Conservation (phyloP, 2,888 invertebrate species). For the Leucoma salicis region DNA sequence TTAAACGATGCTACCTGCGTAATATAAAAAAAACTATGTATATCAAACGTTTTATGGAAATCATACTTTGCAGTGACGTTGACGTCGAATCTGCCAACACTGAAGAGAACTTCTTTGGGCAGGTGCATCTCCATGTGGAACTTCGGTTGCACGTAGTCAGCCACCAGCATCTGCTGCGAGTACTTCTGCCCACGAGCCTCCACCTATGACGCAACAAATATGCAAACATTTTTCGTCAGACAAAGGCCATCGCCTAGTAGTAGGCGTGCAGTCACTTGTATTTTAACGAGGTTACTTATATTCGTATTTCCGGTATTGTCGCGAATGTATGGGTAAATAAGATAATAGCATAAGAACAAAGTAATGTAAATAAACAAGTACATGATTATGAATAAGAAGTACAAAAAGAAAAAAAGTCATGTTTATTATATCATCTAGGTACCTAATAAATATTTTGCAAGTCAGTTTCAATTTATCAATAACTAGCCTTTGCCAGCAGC, state of each 20-base stretch:
- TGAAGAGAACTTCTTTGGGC: constrained; percentile 90
- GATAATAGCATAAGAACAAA: background rate
- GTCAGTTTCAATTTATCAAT: too few relatives aligned
- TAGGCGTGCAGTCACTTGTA: constrained; percentile 24
- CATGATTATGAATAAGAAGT: too few relatives aligned
- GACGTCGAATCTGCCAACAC: constrained; percentile 89
- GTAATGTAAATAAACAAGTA: too few relatives aligned
- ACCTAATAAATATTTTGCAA: too few relatives aligned
- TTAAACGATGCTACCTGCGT: too few relatives aligned
- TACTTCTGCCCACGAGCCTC: constrained; percentile 81
- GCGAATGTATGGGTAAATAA: background rate
- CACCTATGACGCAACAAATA: constrained; percentile 48
- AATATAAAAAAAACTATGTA: too few relatives aligned
- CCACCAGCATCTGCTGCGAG: constrained; percentile 89
- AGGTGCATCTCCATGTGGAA: constrained; percentile 94
- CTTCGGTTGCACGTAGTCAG: constrained; percentile 96
- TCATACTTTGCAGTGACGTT: constrained; percentile 91
- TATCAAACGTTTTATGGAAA: too few relatives aligned
- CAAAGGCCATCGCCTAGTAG: constrained; percentile 36
- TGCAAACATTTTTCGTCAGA: constrained; percentile 19
- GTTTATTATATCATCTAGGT: too few relatives aligned
- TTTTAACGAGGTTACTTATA: constrained; percentile 31
- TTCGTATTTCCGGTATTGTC: constrained; percentile 29
- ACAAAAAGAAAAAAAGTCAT: too few relatives aligned
- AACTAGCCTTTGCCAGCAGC: too few relatives aligned